Percentiles rank a stretch among this genome's conserved stretches.
These are phyloP conservation scores for Psammodynastes pulverulentus DNA, from an alignment of 2,113 vertebrate genomes.

Conservation along the genomic window DNA sequence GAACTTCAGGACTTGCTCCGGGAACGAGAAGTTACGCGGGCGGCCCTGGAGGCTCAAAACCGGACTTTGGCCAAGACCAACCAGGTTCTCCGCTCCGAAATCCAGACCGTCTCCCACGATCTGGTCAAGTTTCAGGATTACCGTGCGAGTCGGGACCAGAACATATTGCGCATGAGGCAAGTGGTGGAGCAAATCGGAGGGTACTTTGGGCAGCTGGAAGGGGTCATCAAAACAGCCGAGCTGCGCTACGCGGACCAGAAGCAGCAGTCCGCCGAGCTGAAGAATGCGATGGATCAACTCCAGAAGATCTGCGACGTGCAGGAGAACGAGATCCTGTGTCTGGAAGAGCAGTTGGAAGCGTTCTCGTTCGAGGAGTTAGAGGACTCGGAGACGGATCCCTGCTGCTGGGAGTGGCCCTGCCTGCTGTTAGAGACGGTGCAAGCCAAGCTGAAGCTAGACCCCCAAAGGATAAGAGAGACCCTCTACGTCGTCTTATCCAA, in stretches of 20 bases:
- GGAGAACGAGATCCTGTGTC: constrained; percentile 14
- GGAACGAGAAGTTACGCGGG: constrained; percentile 3
- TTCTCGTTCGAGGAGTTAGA: not conserved
- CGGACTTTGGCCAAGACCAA: not conserved
- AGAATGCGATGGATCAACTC: not conserved
- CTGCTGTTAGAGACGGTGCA: not conserved
- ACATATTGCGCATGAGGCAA: not conserved
- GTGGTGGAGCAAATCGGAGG: not conserved
- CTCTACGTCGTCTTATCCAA: not conserved
- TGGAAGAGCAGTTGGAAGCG: not conserved
- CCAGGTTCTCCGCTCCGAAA: not conserved
- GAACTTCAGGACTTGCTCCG: not conserved
- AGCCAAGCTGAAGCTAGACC: not conserved
- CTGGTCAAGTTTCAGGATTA: not conserved
- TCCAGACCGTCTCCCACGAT: not conserved
- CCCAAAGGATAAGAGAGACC: not conserved
- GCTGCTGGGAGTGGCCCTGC: not conserved
- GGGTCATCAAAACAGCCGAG: not conserved
- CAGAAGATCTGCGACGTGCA: constrained; percentile 29
- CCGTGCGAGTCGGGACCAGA: fast-evolving
- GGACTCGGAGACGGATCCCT: not conserved
- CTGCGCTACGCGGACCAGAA: not conserved
- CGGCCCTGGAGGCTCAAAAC: not conserved
- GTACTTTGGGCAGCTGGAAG: not conserved
- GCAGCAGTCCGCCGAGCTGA: not conserved